Conservation (phyloP, 2,113 vertebrate species). For the Cercopithecus mona region DNA sequence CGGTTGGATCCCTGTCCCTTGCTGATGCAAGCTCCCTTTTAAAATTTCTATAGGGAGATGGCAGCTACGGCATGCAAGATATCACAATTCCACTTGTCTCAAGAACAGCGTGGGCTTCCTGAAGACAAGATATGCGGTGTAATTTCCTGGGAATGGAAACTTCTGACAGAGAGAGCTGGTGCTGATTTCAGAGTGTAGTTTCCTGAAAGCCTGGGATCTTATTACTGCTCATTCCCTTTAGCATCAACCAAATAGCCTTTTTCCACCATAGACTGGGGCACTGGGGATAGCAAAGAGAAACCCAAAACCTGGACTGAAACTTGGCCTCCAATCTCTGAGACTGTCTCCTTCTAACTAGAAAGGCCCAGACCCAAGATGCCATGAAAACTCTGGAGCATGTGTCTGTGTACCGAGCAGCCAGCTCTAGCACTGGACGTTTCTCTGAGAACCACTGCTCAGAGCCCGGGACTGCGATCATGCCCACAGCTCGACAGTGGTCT, state of each 20-base stretch:
- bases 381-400: background rate
- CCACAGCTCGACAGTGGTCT: background rate
- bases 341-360: background rate
- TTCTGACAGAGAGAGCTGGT: background rate
- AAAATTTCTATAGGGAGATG: background rate
- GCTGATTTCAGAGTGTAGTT: background rate
- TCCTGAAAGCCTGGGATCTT: background rate
- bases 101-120: background rate
- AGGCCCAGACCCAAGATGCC: background rate
- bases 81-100: background rate
- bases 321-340: background rate
- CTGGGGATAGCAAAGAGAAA: background rate
- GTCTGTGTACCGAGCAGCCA: no score
- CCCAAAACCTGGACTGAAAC: background rate
- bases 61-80: background rate
- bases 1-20: background rate
- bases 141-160: background rate
- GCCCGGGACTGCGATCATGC: fast-evolving
- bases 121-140: background rate
- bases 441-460: background rate
- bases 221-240: background rate
- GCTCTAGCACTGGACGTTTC: fast-evolving
- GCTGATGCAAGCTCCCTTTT: background rate
- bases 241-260: background rate
- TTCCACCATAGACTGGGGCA: background rate